phyloP scores from a whole-genome alignment of 2,888 invertebrate species.

The Mesorhabditis spiculigera region DNA sequence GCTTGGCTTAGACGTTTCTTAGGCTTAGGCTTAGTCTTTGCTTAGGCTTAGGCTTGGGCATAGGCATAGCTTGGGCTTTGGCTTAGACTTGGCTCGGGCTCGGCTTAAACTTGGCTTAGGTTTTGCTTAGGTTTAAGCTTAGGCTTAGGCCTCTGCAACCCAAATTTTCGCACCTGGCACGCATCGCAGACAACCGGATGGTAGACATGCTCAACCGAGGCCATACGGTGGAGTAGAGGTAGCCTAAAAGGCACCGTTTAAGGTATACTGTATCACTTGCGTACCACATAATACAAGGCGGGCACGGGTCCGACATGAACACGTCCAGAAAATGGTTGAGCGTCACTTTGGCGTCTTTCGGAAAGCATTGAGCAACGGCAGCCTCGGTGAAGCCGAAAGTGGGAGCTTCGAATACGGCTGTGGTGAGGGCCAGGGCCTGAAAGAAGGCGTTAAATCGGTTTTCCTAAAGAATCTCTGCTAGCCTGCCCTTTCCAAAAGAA shows the following conservation, averaged over 20 bases:
- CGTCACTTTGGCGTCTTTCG: conserved; percentile 43
- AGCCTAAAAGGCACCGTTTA: conserved; percentile 72
- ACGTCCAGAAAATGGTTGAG: conserved; percentile 79
- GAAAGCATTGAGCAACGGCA: conserved; percentile 51
- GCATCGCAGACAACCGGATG: conserved; percentile 92
- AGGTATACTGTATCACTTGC: background rate
- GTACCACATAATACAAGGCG: conserved; percentile 88
- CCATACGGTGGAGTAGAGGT: conserved; percentile 85
- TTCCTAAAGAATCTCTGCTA: too few species aligned
- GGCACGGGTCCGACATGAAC: conserved; percentile 86
- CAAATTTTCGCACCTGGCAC: conserved; percentile 64
- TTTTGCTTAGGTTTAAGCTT: too few species aligned
- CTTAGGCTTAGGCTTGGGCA: too few species aligned
- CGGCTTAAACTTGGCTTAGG: too few species aligned
- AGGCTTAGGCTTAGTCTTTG: too few species aligned
- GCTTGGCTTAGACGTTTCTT: too few species aligned
- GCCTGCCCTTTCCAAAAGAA: too few species aligned
- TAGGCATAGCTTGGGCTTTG: background rate
- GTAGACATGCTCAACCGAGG: conserved; percentile 83
- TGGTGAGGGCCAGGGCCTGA: conserved; percentile 74
- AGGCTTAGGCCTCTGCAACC: too few species aligned
- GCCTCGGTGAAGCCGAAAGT: conserved; percentile 85
- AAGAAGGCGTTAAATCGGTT: background rate
- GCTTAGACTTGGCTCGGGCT: background rate
- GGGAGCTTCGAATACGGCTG: conserved; percentile 94